Percentiles rank a stretch among this genome's conserved stretches.
Conservation (phyloP, 2,113 vertebrate genomes). For the Phycodurus eques region DNA sequence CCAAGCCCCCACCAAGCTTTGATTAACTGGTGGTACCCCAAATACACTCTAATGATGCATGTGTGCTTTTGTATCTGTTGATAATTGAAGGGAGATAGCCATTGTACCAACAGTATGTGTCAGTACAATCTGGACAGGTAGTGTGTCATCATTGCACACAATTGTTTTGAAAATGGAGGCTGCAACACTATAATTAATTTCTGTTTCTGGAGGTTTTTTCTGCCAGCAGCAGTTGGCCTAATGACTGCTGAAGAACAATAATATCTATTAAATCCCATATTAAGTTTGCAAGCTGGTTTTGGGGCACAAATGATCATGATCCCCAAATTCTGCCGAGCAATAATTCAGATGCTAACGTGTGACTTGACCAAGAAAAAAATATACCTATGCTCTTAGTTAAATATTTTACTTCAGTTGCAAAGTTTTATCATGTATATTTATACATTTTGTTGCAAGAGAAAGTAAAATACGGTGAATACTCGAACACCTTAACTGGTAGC, state of each 20-base stretch:
- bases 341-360: too few species aligned
- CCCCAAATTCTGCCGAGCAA: too few species aligned
- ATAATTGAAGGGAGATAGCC: neutral
- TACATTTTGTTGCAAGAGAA: too few species aligned
- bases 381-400: too few species aligned
- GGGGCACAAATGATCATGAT: too few species aligned
- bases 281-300: neutral
- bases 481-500: too few species aligned
- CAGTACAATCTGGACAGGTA: slow-evolving; percentile 16
- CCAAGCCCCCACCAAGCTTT: slow-evolving; percentile 2
- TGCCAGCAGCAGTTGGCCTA: neutral
- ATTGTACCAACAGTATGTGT: neutral
- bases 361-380: too few species aligned
- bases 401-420: too few species aligned
- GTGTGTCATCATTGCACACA: slow-evolving; percentile 27
- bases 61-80: slow-evolving; percentile 7
- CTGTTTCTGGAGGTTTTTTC: neutral
- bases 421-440: too few species aligned
- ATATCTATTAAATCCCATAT: neutral
- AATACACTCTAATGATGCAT: slow-evolving; percentile 10
- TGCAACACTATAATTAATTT: slow-evolving; percentile 9
- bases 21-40: slow-evolving; percentile 33
- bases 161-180: slow-evolving; percentile 32
- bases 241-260: neutral
- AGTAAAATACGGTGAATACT: too few species aligned